These are phyloP conservation scores for Miltochrista miniata DNA, from an alignment of 2,888 invertebrate genomes.

Conservation along the genomic window DNA sequence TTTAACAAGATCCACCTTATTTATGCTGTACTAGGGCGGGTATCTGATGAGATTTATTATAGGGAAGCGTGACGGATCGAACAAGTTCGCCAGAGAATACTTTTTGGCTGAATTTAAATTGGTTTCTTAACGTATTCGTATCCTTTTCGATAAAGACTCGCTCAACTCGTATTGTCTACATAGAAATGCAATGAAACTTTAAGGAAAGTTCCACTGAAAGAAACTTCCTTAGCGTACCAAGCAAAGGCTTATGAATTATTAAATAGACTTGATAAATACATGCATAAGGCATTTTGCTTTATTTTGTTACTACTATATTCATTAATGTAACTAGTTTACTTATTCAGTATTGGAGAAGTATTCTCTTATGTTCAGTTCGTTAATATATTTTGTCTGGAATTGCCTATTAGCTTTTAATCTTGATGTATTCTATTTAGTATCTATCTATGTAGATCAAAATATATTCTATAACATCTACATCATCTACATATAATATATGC, in stretches of 20 bases:
- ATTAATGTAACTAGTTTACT: slow-evolving; percentile 11
- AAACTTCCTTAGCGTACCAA: slow-evolving; percentile 3
- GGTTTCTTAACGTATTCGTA: slow-evolving; percentile 52
- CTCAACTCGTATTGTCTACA: slow-evolving; percentile 33
- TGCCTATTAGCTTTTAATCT: too few species aligned
- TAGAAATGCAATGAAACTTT: slow-evolving; percentile 33
- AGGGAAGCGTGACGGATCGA: slow-evolving; percentile 77
- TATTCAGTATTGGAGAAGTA: slow-evolving; percentile 14
- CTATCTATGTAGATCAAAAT: too few species aligned
- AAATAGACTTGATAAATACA: slow-evolving; percentile 26
- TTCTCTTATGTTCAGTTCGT: too few species aligned
- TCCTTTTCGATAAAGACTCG: slow-evolving; percentile 35
- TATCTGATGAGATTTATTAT: slow-evolving; percentile 70
- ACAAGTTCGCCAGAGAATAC: slow-evolving; percentile 61
- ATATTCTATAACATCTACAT: too few species aligned
- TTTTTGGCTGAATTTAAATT: slow-evolving; percentile 68
- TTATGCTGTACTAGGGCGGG: slow-evolving; percentile 75
- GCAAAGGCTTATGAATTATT: slow-evolving; percentile 34
- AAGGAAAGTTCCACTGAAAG: slow-evolving; percentile 20
- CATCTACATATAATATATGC: too few species aligned
- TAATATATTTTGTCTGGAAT: too few species aligned
- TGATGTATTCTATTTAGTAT: too few species aligned
- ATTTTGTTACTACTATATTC: slow-evolving; percentile 12
- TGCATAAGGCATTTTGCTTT: slow-evolving; percentile 24
- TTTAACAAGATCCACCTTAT: slow-evolving; percentile 82